These are phyloP conservation scores for Bradynema listronoti DNA, from an alignment of 1,140 invertebrate species.

Conservation along the genomic window DNA sequence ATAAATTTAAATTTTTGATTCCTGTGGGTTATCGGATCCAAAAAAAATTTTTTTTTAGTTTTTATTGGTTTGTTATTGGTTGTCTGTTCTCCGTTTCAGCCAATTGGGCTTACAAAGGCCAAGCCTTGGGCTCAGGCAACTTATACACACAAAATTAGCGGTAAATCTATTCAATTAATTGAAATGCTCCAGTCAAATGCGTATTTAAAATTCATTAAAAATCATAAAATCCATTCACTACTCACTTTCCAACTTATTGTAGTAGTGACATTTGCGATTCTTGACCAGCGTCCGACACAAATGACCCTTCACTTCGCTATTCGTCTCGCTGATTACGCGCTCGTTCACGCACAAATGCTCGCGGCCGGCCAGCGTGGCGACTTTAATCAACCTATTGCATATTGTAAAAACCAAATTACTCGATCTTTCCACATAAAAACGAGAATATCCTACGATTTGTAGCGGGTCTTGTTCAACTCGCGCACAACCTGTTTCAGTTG, in stretches of 20 bases:
- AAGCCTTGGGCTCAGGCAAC: too few species aligned
- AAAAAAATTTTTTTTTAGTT: too few species aligned
- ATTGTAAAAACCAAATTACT: constrained; percentile 31
- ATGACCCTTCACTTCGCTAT: constrained; percentile 60
- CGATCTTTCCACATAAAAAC: background rate
- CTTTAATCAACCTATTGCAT: constrained; percentile 66
- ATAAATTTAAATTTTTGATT: too few species aligned
- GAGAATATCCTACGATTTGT: constrained; percentile 59
- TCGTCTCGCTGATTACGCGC: constrained; percentile 66
- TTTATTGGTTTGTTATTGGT: too few species aligned
- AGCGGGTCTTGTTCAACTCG: constrained; percentile 62
- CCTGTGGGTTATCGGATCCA: too few species aligned
- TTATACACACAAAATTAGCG: too few species aligned
- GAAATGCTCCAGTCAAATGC: too few species aligned
- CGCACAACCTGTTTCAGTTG: constrained; percentile 62
- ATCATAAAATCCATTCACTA: too few species aligned
- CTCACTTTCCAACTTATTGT: constrained; percentile 64
- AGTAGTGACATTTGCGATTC: constrained; percentile 71
- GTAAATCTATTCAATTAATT: too few species aligned
- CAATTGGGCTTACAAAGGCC: too few species aligned
- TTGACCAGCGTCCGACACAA: constrained; percentile 77
- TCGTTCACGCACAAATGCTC: constrained; percentile 91
- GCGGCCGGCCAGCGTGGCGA: constrained; percentile 79
- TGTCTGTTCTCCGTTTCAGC: too few species aligned
- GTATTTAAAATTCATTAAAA: too few species aligned